Percentiles rank a stretch among this genome's conserved stretches.
These are phyloP conservation scores for Gallinago stenura DNA, from an alignment of 2,797 vertebrate genomes.

Conservation along the genomic window DNA sequence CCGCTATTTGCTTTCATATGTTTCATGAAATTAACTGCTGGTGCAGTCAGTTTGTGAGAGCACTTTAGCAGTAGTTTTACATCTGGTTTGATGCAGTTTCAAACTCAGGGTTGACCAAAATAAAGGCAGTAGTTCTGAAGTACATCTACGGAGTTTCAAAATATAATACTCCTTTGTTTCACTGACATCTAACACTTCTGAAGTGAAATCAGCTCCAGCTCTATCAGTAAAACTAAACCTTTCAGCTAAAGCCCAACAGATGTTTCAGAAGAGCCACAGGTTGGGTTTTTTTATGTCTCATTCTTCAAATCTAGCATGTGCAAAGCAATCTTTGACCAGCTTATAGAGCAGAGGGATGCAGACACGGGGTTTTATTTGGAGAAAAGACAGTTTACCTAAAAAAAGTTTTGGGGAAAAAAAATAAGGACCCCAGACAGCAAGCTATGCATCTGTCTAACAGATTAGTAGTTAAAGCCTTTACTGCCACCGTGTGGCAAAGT, in stretches of 20 bases:
- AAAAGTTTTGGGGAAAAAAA: not conserved
- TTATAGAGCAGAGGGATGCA: not conserved
- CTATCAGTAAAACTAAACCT: not conserved
- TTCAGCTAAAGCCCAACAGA: not conserved
- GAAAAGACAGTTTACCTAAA: not conserved
- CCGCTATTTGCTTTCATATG: not conserved
- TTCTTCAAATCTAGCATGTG: not conserved
- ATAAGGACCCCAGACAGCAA: not conserved
- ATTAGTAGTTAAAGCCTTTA: constrained; percentile 45
- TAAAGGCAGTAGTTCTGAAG: not conserved
- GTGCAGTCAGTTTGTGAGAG: not conserved
- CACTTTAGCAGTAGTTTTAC: not conserved
- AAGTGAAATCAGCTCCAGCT: not conserved
- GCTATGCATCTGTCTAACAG: not conserved
- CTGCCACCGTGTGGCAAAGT: constrained; percentile 78
- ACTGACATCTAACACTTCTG: not conserved
- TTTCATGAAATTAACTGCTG: not conserved
- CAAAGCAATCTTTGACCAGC: not conserved
- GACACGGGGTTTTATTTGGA: not conserved
- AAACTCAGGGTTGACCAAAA: not conserved
- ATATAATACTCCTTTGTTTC: not conserved
- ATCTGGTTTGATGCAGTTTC: not conserved
- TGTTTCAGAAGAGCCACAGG: not conserved
- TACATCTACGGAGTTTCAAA: not conserved
- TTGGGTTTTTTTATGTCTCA: not conserved